Evolutionary conservation across 2,797 vertebrate genomes (phyloP).

Genomic region (Micropoecilia bifurca): DNA sequence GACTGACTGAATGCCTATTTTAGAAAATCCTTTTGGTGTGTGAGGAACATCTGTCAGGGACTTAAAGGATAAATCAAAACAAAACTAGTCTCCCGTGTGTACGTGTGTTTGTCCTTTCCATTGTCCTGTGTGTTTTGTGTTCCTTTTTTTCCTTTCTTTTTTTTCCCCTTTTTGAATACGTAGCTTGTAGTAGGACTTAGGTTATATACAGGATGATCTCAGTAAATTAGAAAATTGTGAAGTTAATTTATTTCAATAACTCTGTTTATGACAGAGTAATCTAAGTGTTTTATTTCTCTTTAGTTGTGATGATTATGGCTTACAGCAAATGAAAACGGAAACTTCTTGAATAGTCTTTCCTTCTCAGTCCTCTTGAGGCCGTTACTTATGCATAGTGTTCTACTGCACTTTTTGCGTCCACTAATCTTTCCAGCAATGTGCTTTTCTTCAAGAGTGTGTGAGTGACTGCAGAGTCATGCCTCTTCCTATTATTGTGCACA

Average conservation of each 20-base stretch:
- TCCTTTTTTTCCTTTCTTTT: slow-evolving; percentile 35
- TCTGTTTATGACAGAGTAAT: background rate
- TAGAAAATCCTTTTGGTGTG: slow-evolving; percentile 17
- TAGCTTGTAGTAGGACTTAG: background rate
- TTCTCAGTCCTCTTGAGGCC: background rate
- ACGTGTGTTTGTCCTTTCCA: slow-evolving; percentile 66
- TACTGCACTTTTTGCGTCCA: background rate
- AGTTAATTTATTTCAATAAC: background rate
- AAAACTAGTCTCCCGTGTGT: slow-evolving; percentile 53
- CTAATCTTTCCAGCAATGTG: background rate
- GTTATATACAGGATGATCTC: background rate
- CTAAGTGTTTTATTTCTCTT: background rate
- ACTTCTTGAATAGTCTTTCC: background rate
- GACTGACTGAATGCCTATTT: slow-evolving; percentile 31
- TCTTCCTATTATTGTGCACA: background rate
- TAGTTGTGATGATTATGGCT: background rate
- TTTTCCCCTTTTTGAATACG: slow-evolving; percentile 19
- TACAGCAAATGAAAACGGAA: background rate
- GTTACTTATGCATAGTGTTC: background rate
- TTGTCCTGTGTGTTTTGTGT: slow-evolving; percentile 47
- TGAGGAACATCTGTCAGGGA: slow-evolving; percentile 4
- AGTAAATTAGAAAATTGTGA: background rate
- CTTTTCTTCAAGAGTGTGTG: background rate
- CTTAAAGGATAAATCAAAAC: slow-evolving; percentile 45
- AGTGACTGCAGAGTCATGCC: background rate